These are phyloP conservation scores for Scaeva pyrastri DNA, from an alignment of 2,888 invertebrate genomes.

Conservation along the genomic window DNA sequence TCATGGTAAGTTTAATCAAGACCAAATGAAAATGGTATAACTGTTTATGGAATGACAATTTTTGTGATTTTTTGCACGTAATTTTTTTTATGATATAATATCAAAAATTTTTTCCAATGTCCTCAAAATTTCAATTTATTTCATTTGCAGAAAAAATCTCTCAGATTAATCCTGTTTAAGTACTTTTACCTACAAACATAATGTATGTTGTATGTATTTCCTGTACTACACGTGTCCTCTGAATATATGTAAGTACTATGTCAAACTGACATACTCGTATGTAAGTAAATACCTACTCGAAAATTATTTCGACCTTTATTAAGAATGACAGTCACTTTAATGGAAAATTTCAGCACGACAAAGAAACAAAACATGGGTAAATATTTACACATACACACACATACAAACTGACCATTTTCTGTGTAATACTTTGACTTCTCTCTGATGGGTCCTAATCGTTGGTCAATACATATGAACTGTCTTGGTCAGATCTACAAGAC, in stretches of 20 bases:
- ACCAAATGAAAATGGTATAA: too few species aligned
- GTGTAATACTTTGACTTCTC: not conserved
- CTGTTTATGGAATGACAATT: too few species aligned
- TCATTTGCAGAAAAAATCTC: not conserved
- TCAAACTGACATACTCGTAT: not conserved
- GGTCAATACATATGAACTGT: constrained; percentile 2
- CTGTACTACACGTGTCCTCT: not conserved
- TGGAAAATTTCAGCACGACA: constrained; percentile 6
- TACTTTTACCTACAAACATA: too few species aligned
- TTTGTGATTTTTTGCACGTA: too few species aligned
- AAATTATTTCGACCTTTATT: not conserved
- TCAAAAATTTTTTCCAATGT: too few species aligned
- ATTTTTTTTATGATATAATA: too few species aligned
- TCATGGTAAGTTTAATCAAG: too few species aligned
- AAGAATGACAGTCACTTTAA: constrained; percentile 11
- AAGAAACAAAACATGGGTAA: not conserved
- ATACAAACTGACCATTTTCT: not conserved
- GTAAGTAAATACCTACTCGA: not conserved
- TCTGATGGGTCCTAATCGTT: not conserved
- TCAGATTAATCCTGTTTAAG: not conserved
- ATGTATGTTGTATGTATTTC: too few species aligned
- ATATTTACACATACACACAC: not conserved
- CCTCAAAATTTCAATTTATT: not conserved
- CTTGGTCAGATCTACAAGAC: not conserved
- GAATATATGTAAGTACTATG: not conserved